phyloP scores from a whole-genome alignment of 2,888 invertebrate genomes.

The Andrena flavipes region DNA sequence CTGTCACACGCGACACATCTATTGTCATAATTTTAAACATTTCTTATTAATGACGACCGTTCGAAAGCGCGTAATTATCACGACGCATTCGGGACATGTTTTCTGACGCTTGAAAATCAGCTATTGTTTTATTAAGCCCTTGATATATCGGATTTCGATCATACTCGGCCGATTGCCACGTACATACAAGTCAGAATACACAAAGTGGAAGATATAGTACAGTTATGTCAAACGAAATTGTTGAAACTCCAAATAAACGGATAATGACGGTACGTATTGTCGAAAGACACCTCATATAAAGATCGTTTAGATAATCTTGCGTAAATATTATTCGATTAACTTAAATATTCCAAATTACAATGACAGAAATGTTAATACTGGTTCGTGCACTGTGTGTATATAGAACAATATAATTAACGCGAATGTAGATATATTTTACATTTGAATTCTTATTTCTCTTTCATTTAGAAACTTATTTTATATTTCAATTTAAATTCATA shows the following conservation, averaged over 20 bases:
- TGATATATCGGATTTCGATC: slow-evolving; percentile 27
- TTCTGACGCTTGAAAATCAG: neutral
- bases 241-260: slow-evolving; percentile 73
- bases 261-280: slow-evolving; percentile 76
- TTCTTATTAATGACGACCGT: slow-evolving; percentile 19
- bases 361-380: neutral
- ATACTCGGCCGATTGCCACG: slow-evolving; percentile 37
- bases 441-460: neutral
- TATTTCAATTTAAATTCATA: neutral
- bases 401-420: too few species aligned
- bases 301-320: neutral
- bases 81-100: neutral
- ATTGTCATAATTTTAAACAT: slow-evolving; percentile 8
- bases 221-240: slow-evolving; percentile 66
- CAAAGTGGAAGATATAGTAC: slow-evolving; percentile 10
- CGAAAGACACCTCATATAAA: neutral
- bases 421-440: neutral
- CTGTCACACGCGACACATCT: neutral
- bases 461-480: neutral
- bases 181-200: slow-evolving; percentile 25
- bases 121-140: neutral
- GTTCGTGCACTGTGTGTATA: too few species aligned
- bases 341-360: slow-evolving; percentile 11
- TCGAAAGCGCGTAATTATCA: neutral
- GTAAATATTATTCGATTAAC: neutral